Evolutionary conservation across 2,113 vertebrate species (phyloP).

Genomic region (Hemicordylus capensis): DNA sequence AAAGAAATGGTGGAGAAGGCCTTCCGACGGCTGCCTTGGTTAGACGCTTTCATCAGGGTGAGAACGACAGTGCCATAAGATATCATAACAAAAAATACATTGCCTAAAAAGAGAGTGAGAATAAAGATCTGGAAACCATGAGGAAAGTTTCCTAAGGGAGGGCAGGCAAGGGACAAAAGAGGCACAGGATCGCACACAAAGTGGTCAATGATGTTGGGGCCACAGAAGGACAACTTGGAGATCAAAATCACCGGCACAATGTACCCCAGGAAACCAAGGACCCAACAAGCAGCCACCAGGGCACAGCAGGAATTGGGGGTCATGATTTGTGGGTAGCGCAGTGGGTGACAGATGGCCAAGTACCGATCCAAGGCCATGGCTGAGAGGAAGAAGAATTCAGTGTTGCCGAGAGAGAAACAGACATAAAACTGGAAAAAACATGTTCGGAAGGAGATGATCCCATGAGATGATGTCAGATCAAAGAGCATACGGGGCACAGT

Average conservation of each 20-base stretch:
- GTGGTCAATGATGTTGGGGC: constrained; percentile 2
- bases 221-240: not conserved
- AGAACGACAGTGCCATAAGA: not conserved
- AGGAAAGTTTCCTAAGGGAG: not conserved
- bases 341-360: constrained; percentile 8
- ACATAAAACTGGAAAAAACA: constrained; percentile 10
- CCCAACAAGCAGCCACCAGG: not conserved
- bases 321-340: not conserved
- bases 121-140: not conserved
- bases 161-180: not conserved
- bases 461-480: not conserved
- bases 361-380: constrained; percentile 15
- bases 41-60: not conserved
- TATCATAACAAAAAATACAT: not conserved
- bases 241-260: not conserved
- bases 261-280: not conserved
- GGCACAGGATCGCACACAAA: constrained; percentile 3
- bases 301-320: not conserved
- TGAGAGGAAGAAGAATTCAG: constrained; percentile 16
- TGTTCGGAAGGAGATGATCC: not conserved
- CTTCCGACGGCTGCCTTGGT: not conserved
- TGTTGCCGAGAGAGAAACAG: not conserved
- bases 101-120: not conserved
- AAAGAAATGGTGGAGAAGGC: not conserved
- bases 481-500: not conserved